Evolutionary conservation across 2,113 vertebrate species (phyloP), one percentile per base, ranked within the genome.

Genomic region (Lampris incognitus): DNA sequence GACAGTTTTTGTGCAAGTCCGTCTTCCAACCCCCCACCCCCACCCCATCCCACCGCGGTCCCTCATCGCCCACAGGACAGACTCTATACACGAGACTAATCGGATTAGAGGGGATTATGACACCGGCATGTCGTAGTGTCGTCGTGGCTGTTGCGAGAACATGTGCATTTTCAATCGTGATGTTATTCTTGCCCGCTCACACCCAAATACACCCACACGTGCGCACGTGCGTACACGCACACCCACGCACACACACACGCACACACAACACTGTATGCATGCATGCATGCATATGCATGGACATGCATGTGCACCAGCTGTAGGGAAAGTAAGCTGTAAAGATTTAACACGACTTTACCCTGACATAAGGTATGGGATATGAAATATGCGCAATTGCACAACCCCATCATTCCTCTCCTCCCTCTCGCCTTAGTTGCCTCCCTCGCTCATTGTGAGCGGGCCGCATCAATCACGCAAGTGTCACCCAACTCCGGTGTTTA

Each of bases 31-130:
- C 24, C 24, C 24, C 24, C 24, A 24, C 24, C 24, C 24, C 24
- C 24, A 24, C 24, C 24, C 24, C 24, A 24, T 24, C 24, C 24
- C 24, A 24, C 56, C 72, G 52, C 9, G 0, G 3, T 86, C 78
- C 81, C 81, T 84, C 83, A 87, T 83, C 74, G 64, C 88, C 90
- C 67, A 52, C 86, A 86, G 84, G 48, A 84, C 66, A 78, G 39
- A 77, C 78, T 89, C 87, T 89, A 82, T 85, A 80, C 79, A 69
- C 72, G 70, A 70, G 86, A 72, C 81, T 85, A 90, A 91, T 92
- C 79, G 71, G 89, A 91, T 91, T 85, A 88, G 71, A 76, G 10
- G 8, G 78, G 79, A 87, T 90, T 85, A 91, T 83, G 74, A 90
- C 90, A 81, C 76, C 58, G 6, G 52, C 66, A 41, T 60, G 74